Percentiles rank a stretch among this genome's conserved stretches.
These are phyloP conservation scores for Rhincodon typus DNA, from an alignment of 2,797 vertebrate genomes.

Conservation along the genomic window DNA sequence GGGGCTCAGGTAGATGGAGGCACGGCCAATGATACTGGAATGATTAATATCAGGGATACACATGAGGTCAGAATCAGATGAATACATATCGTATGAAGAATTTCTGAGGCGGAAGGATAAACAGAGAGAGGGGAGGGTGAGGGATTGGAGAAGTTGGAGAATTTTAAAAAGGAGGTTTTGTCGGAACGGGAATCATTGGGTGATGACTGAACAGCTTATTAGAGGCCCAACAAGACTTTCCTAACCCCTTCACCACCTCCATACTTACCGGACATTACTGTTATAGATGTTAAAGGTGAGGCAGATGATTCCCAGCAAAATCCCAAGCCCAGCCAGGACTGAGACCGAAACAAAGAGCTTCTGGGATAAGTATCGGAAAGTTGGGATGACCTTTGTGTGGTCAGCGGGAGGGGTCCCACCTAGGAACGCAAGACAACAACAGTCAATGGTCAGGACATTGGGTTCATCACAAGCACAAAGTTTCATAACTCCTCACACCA, in stretches of 20 bases:
- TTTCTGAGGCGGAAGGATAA: not conserved
- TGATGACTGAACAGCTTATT: not conserved
- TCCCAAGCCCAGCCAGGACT: conserved; percentile 78
- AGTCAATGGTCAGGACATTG: not conserved
- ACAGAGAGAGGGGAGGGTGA: not conserved
- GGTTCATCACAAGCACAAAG: not conserved
- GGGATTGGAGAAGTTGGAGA: not conserved
- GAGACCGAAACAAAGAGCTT: conserved; percentile 84
- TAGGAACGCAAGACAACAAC: not conserved
- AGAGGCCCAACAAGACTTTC: not conserved
- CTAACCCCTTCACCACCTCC: not conserved
- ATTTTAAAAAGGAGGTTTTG: not conserved
- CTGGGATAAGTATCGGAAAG: conserved; percentile 85
- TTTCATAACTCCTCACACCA: not conserved
- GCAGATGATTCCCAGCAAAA: conserved; percentile 79
- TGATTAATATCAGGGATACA: not conserved
- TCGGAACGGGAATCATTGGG: not conserved
- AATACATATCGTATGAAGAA: not conserved
- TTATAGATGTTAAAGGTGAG: conserved; percentile 94
- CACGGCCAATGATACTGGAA: not conserved
- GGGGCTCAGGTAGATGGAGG: not conserved
- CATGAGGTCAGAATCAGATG: not conserved
- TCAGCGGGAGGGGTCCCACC: conserved; percentile 53
- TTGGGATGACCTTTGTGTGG: conserved; percentile 80
- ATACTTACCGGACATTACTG: conserved; percentile 76